Base-by-base conservation (phyloP, 2,888 invertebrate genomes). In the Cheilosia urbana region DNA sequence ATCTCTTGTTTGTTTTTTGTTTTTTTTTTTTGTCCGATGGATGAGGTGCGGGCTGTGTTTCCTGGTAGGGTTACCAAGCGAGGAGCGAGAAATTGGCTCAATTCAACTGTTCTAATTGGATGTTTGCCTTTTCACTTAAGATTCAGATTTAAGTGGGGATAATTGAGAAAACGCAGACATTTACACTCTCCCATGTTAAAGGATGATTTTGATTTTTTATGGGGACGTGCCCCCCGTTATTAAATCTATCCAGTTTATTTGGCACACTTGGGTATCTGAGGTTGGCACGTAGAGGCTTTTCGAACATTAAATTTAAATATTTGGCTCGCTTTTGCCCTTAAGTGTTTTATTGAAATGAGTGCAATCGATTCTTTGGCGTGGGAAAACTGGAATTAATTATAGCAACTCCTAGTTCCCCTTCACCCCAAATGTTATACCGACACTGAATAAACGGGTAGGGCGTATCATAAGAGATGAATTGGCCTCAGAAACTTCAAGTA, bases 21-120 rank as follows among this genome's bases (percentile, higher is more conserved):
- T 60, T 42, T 40, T 40, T 6, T 27, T 0, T 62, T 11, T 51
- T 51, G 65, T 79, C 68, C 62, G 63, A 73, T 78, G 40, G 42
- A 21, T 47, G 72, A 69, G 42, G 71, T 81, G 81, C 53, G 71
- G 81, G 71, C 15, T 11, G 27, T 71, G 42, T 21, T 82, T 83
- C 72, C 78, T 83, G 78, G 42, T 83, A 83, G 72, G 78, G 82
- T 78, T 83, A 78, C 78, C 72, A 83, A 66, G 42, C 51, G 19
- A 37, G 21, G 42, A 51, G 40, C n/a, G n/a, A n/a, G 11, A 73
- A 42, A 62, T 71, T 45, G 60, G 49, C n/a, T 68, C 42, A 49
- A 27, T 66, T 66, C 55, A 72, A 72, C 40, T 78, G 73, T 42
- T 53, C 55, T 83, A 82, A 82, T 82, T 78, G 58, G 60, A 58